These are phyloP conservation scores for Brachyhypopomus occidentalis DNA, from an alignment of 2,113 vertebrate species.

Conservation along the genomic window DNA sequence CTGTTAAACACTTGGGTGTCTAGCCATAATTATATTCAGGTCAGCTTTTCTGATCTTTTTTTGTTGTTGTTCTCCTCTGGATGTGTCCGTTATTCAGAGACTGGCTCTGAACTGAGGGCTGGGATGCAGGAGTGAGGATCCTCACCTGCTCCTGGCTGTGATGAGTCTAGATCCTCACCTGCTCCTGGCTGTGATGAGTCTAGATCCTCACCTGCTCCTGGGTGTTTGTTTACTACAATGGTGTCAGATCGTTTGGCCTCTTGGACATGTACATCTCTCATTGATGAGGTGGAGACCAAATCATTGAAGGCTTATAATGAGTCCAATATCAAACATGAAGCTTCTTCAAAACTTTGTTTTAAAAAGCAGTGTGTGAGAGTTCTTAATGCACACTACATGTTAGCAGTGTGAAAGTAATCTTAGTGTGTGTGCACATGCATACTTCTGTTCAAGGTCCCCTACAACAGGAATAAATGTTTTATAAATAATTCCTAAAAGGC, in stretches of 20 bases:
- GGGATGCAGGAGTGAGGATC: conserved; percentile 42
- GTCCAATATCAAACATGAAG: conserved; percentile 52
- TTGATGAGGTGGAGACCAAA: conserved; percentile 53
- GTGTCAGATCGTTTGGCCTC: conserved; percentile 28
- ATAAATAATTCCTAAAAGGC: conserved; percentile 3
- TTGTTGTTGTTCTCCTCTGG: conserved; percentile 13
- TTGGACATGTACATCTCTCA: conserved; percentile 30
- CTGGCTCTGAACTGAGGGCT: conserved; percentile 53
- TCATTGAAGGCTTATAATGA: conserved; percentile 48
- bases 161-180: conserved; percentile 9
- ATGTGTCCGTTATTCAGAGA: conserved; percentile 44
- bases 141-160: conserved; percentile 27
- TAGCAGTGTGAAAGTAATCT: background rate
- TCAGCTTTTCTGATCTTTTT: conserved; percentile 19
- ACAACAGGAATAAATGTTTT: conserved; percentile 26
- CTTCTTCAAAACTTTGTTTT: conserved; percentile 51
- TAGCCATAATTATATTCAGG: conserved; percentile 34
- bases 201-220: background rate
- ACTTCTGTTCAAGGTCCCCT: background rate
- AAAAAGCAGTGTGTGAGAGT: conserved; percentile 32
- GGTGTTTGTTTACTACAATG: conserved; percentile 27
- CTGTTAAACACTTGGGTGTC: conserved; percentile 35
- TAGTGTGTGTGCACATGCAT: background rate
- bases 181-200: conserved; percentile 39
- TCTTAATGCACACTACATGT: conserved; percentile 2